A percentile compares a stretch with the other conserved stretches of the same genome.
These are phyloP conservation scores for Camelus bactrianus DNA, from an alignment of 2,113 vertebrate genomes.

Conservation along the genomic window DNA sequence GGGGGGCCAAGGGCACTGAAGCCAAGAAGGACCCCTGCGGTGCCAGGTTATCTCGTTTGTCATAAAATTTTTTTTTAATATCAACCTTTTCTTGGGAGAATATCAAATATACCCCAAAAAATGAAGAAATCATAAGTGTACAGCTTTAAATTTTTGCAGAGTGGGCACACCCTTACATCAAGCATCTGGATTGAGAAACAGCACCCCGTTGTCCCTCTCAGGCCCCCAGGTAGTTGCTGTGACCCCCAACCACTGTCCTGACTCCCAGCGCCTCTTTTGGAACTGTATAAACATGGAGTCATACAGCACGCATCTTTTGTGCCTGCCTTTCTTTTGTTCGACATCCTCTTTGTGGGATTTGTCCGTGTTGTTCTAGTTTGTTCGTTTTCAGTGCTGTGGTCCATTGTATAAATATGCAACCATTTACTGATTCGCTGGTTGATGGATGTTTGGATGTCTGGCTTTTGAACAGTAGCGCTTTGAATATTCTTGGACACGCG, in stretches of 20 bases:
- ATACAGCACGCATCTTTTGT: background rate
- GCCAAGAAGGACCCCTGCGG: background rate
- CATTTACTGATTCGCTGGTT: background rate
- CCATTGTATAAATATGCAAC: background rate
- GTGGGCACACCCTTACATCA: background rate
- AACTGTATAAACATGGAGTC: background rate
- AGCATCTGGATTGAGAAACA: background rate
- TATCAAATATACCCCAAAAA: background rate
- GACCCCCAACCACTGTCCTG: background rate
- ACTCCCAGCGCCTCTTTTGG: background rate
- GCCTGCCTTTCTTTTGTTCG: background rate
- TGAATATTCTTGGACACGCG: background rate
- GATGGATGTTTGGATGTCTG: background rate
- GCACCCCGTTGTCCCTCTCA: background rate
- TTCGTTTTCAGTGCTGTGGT: background rate
- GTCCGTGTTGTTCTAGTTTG: rapidly evolving
- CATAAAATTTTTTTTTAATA: background rate
- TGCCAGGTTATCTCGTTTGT: background rate
- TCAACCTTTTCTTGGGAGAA: background rate
- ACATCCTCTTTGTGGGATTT: background rate
- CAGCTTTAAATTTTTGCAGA: background rate
- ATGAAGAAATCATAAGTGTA: rapidly evolving
- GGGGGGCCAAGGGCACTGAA: rapidly evolving
- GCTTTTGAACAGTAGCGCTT: background rate
- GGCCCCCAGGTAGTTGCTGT: background rate